phyloP scores from a whole-genome alignment of 2,888 invertebrate species.

The Morinoia aosen region DNA sequence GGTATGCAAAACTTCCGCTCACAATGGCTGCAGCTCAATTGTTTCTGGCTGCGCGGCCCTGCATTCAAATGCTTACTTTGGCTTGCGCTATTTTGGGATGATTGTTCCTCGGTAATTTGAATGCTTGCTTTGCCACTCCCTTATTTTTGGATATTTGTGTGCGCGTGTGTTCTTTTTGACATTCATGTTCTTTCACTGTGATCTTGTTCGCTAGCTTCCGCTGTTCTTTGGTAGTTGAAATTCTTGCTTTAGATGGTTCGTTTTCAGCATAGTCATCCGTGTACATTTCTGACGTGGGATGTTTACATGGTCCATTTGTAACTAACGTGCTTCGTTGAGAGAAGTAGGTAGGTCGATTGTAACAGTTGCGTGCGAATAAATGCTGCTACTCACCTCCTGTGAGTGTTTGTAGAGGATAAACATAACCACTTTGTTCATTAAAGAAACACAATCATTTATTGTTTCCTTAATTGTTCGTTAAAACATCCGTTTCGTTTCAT shows the following conservation, averaged over 20 bases:
- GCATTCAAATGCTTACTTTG: constrained; percentile 13
- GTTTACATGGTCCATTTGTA: background rate
- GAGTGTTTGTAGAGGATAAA: background rate
- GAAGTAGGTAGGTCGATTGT: background rate
- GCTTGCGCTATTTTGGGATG: background rate
- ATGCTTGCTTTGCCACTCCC: background rate
- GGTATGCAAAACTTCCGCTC: constrained; percentile 47
- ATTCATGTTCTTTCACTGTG: background rate
- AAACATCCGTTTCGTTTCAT: no score
- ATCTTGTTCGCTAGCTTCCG: background rate
- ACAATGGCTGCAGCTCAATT: constrained; percentile 14
- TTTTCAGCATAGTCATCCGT: background rate
- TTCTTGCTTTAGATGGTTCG: background rate
- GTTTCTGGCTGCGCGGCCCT: background rate
- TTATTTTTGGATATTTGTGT: background rate
- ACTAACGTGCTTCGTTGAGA: background rate
- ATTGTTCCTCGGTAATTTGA: background rate
- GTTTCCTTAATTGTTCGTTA: no score
- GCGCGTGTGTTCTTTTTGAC: background rate
- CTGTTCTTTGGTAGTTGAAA: background rate
- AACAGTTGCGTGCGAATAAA: background rate
- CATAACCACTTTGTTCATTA: no score
- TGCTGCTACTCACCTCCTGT: background rate
- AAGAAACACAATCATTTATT: no score
- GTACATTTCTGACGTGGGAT: background rate